phyloP scores from a whole-genome alignment of 2,797 vertebrate genomes.

The Mallotus villosus region DNA sequence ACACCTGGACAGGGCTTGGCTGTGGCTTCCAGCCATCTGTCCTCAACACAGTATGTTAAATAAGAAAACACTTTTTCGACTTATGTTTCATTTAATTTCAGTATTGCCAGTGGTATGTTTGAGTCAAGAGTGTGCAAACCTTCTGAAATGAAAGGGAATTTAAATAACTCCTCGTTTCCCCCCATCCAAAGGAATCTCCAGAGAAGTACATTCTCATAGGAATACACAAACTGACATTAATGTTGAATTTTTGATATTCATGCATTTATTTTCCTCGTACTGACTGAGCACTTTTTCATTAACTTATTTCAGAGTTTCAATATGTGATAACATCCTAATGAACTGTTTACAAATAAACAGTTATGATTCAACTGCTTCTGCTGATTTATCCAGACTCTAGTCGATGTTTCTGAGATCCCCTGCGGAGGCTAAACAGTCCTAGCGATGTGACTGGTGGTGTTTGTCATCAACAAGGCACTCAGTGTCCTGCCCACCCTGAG shows the following conservation, averaged over 20 bases:
- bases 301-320: constrained; percentile 57
- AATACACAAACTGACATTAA: constrained; percentile 45
- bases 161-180: neutral
- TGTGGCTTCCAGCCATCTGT: neutral
- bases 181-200: neutral
- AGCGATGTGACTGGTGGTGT: neutral
- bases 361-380: constrained; percentile 22
- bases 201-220: constrained; percentile 29
- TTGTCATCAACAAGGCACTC: constrained; percentile 82
- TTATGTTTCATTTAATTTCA: constrained; percentile 33
- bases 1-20: constrained; percentile 9
- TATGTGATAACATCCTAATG: constrained; percentile 54
- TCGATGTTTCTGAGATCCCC: neutral
- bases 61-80: constrained; percentile 12
- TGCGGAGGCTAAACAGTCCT: neutral
- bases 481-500: constrained; percentile 79
- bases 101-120: constrained; percentile 9
- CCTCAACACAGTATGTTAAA: constrained; percentile 13
- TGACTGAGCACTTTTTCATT: constrained; percentile 48
- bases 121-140: constrained; percentile 10
- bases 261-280: constrained; percentile 59
- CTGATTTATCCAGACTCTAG: neutral
- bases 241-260: constrained; percentile 63
- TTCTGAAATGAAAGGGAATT: constrained; percentile 40
- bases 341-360: constrained; percentile 48